Evolutionary conservation across 2,113 vertebrate species (phyloP).

Genomic region (Gnathonemus longibarbis): DNA sequence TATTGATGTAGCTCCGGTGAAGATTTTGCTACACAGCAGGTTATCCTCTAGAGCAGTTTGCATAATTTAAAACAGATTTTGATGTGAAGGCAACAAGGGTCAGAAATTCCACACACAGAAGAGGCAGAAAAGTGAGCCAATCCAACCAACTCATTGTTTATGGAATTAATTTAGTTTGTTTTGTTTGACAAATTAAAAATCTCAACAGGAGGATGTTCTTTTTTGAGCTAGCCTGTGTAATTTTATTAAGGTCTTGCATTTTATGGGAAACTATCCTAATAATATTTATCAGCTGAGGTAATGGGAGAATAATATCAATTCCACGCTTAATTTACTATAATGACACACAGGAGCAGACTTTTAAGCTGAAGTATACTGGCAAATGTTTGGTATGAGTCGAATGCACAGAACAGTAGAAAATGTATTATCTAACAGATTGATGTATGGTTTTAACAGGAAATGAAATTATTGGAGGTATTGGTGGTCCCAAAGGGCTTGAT

Average conservation of each 20-base stretch:
- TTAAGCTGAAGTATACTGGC: background rate
- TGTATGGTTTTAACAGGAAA: background rate
- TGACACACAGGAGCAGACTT: background rate
- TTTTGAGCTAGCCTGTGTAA: background rate
- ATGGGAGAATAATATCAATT: background rate
- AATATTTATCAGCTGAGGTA: background rate
- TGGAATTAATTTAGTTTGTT: background rate
- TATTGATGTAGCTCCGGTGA: slow-evolving; percentile 32
- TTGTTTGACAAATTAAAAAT: background rate
- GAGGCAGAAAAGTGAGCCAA: background rate
- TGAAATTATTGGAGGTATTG: background rate
- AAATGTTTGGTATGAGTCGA: background rate
- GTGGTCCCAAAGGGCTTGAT: background rate
- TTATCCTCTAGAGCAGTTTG: slow-evolving; percentile 21
- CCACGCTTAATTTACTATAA: background rate
- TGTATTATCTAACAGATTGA: background rate
- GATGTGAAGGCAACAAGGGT: slow-evolving; percentile 24
- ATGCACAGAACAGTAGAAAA: background rate
- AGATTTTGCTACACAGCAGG: slow-evolving; percentile 39
- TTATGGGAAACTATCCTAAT: background rate
- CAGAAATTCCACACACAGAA: slow-evolving; percentile 7
- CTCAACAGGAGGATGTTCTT: background rate
- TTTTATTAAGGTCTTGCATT: background rate
- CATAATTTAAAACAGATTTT: slow-evolving; percentile 36
- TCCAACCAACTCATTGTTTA: background rate